Evolutionary conservation across 2,797 vertebrate species (phyloP), one percentile per base, ranked within the genome.

Genomic region (Percopsis omiscomaycus): DNA sequence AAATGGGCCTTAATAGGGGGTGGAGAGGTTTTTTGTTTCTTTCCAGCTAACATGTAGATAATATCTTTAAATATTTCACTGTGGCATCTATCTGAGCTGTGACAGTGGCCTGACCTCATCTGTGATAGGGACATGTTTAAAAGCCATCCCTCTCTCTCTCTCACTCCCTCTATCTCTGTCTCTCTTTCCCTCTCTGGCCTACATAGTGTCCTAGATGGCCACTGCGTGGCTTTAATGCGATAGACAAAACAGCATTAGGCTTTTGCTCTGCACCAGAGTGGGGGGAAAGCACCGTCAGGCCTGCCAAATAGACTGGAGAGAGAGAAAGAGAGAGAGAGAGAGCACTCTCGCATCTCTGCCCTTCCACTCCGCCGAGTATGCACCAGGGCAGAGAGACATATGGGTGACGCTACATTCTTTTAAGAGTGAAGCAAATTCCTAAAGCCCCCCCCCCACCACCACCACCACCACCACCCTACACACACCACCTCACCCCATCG

Each of bases 381-480:
- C 82, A 86, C 81, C 78, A 82, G 84, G 80, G 84, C 87, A 88
- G 86, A 88, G 68, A 68, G 83, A 87, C 89, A 90, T 89, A 89
- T 91, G 91, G 89, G 85, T 86, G 85, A 91, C 70, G 81, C 84
- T 89, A 86, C 86, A 86, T 88, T 91, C 89, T 90, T 88, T 90
- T 85, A 90, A 89, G 82, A 87, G 74, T 79, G 83, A 84, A 82
- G 81, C 79, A 71, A 89, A 91, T 88, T 91, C 84, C 85, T 84
- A 75, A 88, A 79, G 78, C 79, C 69, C 63, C 68, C 75, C 50
- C 73, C 66, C 82, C 69, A 16, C 70, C 83, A 70, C 64, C 74
- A 46, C 61, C 68, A 48, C 74, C 58, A 52, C 29, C 53, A 9
- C 64, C 12, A 27, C 8, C 47, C 42, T 15, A 9, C 9, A 3